A percentile compares a stretch with the other conserved stretches of the same genome.
These are phyloP conservation scores for Columba livia DNA, from an alignment of 2,113 vertebrate genomes.

Conservation along the genomic window DNA sequence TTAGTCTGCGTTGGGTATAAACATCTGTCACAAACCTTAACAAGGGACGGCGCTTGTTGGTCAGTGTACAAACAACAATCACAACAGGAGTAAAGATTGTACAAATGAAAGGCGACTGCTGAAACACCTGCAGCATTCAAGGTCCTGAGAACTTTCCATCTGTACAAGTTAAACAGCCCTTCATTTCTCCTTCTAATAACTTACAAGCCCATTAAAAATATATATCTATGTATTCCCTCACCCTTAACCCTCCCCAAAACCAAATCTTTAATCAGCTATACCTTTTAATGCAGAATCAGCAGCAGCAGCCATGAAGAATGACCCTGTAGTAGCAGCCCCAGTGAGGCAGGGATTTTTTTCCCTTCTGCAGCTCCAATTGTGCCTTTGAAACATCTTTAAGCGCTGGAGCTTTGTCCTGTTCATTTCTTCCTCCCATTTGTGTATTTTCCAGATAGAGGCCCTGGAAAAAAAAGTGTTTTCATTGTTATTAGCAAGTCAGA, in stretches of 20 bases:
- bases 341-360: not conserved
- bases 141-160: not conserved
- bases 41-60: not conserved
- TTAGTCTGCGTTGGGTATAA: not conserved
- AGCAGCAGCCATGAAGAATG: conserved; percentile 62
- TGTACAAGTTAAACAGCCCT: not conserved
- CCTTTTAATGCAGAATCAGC: conserved; percentile 66
- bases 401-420: conserved; percentile 14
- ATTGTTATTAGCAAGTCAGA: conserved; percentile 25
- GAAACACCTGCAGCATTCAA: not conserved
- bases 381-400: conserved; percentile 45
- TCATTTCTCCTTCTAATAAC: conserved; percentile 51
- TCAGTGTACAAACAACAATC: not conserved
- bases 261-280: conserved; percentile 66
- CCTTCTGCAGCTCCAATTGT: not conserved
- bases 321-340: not conserved
- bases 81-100: not conserved
- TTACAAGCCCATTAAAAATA: conserved; percentile 49
- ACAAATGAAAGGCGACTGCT: not conserved
- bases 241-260: conserved; percentile 36
- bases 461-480: conserved; percentile 29
- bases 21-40: conserved; percentile 7
- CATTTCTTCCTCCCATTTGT: not conserved
- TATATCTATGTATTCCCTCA: conserved; percentile 30
- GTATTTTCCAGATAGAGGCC: not conserved